These are phyloP conservation scores for Morpho helenor DNA, from an alignment of 2,888 invertebrate genomes.

Conservation along the genomic window DNA sequence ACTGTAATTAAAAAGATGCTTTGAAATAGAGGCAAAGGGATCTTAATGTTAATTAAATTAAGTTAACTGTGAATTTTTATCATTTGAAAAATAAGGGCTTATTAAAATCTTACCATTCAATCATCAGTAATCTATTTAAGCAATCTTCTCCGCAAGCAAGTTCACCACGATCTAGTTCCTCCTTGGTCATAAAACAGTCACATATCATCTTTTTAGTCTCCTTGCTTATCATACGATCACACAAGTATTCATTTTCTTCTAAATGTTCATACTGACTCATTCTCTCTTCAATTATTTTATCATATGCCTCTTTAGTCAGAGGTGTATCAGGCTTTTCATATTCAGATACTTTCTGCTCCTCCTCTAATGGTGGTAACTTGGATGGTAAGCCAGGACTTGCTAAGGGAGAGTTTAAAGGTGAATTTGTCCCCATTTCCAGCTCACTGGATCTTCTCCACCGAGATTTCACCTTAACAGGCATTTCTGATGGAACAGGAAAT, in stretches of 20 bases:
- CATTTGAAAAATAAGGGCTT: no score
- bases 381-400: constrained; percentile 59
- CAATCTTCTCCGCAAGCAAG: constrained; percentile 97
- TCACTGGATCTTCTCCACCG: constrained; percentile 88
- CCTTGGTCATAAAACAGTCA: constrained; percentile 94
- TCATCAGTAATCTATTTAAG: constrained; percentile 97
- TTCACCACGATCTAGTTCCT: constrained; percentile 91
- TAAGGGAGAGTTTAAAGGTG: constrained; percentile 61
- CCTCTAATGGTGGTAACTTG: constrained; percentile 45
- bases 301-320: constrained; percentile 62
- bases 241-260: constrained; percentile 91
- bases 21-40: no score
- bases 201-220: constrained; percentile 97
- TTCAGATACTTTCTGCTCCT: constrained; percentile 36
- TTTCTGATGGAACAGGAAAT: constrained; percentile 72
- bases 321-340: constrained; percentile 39
- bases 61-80: no score
- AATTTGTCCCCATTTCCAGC: constrained; percentile 80
- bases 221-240: constrained; percentile 91
- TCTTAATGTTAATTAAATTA: no score
- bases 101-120: constrained; percentile 89
- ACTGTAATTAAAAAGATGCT: no score
- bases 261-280: constrained; percentile 89
- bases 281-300: constrained; percentile 72
- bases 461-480: constrained; percentile 89